phyloP scores from a whole-genome alignment of 2,888 invertebrate species.

The Drosophila nr. fundita region DNA sequence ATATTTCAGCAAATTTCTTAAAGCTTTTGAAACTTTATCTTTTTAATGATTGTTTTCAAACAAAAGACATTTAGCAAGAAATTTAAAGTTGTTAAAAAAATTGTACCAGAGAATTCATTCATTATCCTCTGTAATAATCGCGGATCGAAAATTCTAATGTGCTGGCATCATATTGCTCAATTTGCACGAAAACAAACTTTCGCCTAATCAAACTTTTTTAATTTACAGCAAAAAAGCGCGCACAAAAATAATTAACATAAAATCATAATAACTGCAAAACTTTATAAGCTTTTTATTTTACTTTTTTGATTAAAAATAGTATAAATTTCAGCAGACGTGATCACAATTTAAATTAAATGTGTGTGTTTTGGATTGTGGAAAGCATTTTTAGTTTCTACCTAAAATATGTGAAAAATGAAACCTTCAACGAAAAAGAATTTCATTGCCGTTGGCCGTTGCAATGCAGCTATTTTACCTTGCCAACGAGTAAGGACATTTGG shows the following conservation, averaged over 20 bases:
- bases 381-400: constrained; percentile 14
- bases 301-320: constrained; percentile 39
- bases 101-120: background rate
- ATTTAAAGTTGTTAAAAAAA: background rate
- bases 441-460: constrained; percentile 49
- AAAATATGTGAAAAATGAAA: constrained; percentile 37
- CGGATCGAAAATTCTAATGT: constrained; percentile 39
- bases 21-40: background rate
- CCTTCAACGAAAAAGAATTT: constrained; percentile 54
- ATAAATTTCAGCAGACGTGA: constrained; percentile 3
- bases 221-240: constrained; percentile 47
- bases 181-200: constrained; percentile 50
- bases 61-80: background rate
- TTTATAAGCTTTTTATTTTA: constrained; percentile 40
- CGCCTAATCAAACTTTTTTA: constrained; percentile 61
- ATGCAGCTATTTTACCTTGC: constrained; percentile 61
- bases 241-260: constrained; percentile 58
- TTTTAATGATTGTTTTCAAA: background rate
- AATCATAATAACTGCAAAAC: constrained; percentile 56
- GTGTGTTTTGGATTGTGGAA: background rate
- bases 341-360: constrained; percentile 32
- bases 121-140: constrained; percentile 21
- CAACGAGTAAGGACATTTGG: constrained; percentile 47
- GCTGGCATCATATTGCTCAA: constrained; percentile 26
- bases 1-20: background rate